Evolutionary conservation across 2,113 vertebrate genomes (phyloP), one percentile per base, ranked within the genome.

Genomic region (Saccopteryx leptura): DNA sequence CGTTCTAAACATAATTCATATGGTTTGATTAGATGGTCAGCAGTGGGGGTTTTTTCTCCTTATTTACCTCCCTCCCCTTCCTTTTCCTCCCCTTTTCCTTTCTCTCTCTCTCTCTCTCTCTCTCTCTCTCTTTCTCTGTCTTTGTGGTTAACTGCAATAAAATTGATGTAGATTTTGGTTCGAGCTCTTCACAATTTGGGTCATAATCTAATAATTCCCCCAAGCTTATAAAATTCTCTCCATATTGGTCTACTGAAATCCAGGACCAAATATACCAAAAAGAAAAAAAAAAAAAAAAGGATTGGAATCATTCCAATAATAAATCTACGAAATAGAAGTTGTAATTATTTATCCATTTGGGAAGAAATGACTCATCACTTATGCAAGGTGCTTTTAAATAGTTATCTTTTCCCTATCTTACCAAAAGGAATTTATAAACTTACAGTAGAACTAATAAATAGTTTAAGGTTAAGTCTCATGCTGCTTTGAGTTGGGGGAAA

Each of bases 301-400:
- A 52, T 18, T 86, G 54, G 68, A 21, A 83, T 87, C 18, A 50
- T 90, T 96, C 69, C 80, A 96, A 90, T 91, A 28, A 93, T 66
- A 93, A 95, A 76, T n/a, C 28, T 79, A 65, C 86, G 54, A 90
- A 87, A 74, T 91, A 94, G 46, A 88, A 80, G 8, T 68, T 93
- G 48, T 87, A 96, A 87, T 80, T 87, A 75, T 93, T 52, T 93
- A 33, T 94, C 82, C 86, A 33, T 91, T 91, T 92, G 58, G 31
- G n/a, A 15, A 82, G 94, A 46, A 93, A 90, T 95, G 93, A 95
- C 88, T 90, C 71, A 91, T 52, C 74, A 18, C 11, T 89, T 39
- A 78, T 11, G n/a, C 54, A 93, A 68, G 86, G n/a, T 60, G 56
- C n/a, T 82, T 96, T 95, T 58, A 94, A 92, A 78, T 93, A 79